Evolutionary conservation across 1,140 invertebrate genomes (phyloP).

Genomic region (Aphaenogaster ashmeadi): DNA sequence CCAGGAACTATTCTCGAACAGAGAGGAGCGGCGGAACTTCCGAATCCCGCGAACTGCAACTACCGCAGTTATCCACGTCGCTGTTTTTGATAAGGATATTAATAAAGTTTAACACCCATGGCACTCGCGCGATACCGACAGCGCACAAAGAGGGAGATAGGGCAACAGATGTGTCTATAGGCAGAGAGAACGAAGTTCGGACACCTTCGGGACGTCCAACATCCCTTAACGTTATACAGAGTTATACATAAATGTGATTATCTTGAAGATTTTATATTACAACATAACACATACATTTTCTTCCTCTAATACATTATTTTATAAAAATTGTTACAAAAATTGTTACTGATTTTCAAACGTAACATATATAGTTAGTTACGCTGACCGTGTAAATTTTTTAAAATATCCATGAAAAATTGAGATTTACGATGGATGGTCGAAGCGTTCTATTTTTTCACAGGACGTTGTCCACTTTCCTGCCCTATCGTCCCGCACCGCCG

Average conservation of each 20-base stretch:
- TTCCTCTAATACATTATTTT: background rate
- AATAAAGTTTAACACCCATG: slow-evolving; percentile 81
- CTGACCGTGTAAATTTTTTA: background rate
- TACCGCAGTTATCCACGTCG: slow-evolving; percentile 78
- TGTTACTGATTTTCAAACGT: background rate
- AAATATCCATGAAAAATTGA: slow-evolving; percentile 11
- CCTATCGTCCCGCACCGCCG: background rate
- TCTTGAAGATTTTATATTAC: slow-evolving; percentile 13
- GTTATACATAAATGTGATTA: background rate
- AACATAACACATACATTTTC: background rate
- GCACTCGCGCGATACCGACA: slow-evolving; percentile 41
- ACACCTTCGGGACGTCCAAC: slow-evolving; percentile 6
- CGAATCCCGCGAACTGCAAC: slow-evolving; percentile 78
- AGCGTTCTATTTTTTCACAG: slow-evolving; percentile 55
- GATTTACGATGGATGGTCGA: slow-evolving; percentile 31
- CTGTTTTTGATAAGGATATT: slow-evolving; percentile 85
- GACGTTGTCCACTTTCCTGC: slow-evolving; percentile 67
- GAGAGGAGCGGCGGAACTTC: slow-evolving; percentile 74
- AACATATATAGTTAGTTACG: background rate
- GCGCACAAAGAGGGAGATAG: background rate
- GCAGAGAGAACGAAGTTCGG: slow-evolving; percentile 27
- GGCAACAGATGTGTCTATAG: slow-evolving; percentile 3
- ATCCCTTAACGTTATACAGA: background rate
- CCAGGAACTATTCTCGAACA: slow-evolving; percentile 76
- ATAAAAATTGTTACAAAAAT: background rate